These are phyloP conservation scores for Cantharis rufa DNA, from an alignment of 2,888 invertebrate species.

Conservation along the genomic window DNA sequence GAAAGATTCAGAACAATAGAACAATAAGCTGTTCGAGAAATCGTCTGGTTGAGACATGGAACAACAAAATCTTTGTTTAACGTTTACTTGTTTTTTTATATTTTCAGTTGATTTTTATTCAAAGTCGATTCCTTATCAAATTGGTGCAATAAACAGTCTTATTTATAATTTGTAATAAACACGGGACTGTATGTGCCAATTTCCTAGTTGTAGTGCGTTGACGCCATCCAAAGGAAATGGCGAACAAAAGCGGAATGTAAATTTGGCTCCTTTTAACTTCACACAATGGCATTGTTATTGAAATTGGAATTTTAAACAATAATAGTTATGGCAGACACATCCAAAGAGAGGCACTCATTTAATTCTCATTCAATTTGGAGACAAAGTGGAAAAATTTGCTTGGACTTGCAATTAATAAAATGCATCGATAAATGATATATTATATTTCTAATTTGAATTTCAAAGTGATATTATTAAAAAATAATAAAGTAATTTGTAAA, in stretches of 20 bases:
- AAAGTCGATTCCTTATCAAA: neutral
- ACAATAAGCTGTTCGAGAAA: conserved; percentile 26
- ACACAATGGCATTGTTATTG: neutral
- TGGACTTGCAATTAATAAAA: too few relatives aligned
- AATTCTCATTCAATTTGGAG: neutral
- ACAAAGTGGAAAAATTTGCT: neutral
- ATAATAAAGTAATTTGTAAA: too few relatives aligned
- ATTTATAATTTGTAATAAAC: neutral
- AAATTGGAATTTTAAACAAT: neutral
- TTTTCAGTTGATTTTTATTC: neutral
- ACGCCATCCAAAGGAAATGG: neutral
- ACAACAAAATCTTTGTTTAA: conserved; percentile 16
- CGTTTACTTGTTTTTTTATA: neutral
- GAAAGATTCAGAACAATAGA: conserved; percentile 34
- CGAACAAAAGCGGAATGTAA: neutral
- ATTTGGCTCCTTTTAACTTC: neutral
- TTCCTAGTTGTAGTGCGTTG: conserved; percentile 7
- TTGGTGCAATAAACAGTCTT: neutral
- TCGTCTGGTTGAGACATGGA: conserved; percentile 12
- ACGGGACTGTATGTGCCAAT: neutral
- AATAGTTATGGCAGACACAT: neutral
- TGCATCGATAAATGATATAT: too few relatives aligned
- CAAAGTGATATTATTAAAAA: too few relatives aligned
- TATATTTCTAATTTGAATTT: too few relatives aligned
- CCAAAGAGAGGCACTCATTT: neutral